Evolutionary conservation across 2,797 vertebrate genomes (phyloP).

Genomic region (Australoheros facetus): DNA sequence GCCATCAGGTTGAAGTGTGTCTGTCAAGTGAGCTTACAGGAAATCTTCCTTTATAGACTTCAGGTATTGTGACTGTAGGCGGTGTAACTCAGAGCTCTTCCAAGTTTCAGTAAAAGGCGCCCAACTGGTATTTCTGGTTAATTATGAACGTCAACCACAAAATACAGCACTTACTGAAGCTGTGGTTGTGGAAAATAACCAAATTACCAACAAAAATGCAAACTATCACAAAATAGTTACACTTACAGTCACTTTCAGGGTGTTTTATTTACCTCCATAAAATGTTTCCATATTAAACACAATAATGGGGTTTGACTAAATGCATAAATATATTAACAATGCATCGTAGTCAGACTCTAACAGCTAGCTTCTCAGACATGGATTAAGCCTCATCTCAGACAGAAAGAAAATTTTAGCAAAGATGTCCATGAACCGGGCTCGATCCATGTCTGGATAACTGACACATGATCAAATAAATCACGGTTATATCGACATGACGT

Average conservation of each 20-base stretch:
- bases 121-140: constrained; percentile 62
- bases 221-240: not conserved
- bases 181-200: not conserved
- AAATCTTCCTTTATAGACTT: constrained; percentile 2
- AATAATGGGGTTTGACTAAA: constrained; percentile 47
- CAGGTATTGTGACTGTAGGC: constrained; percentile 1
- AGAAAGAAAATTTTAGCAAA: not conserved
- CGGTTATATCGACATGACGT: constrained; percentile 37
- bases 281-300: constrained; percentile 47
- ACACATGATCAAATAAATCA: constrained; percentile 34
- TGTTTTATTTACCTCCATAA: constrained; percentile 64
- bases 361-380: not conserved
- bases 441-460: not conserved
- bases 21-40: not conserved
- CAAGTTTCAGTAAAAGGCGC: constrained; percentile 11
- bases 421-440: not conserved
- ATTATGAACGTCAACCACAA: not conserved
- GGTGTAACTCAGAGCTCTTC: not conserved
- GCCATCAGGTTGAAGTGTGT: constrained; percentile 57
- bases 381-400: not conserved
- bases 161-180: not conserved
- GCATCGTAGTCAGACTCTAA: constrained; percentile 40
- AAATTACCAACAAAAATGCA: not conserved
- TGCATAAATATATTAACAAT: constrained; percentile 65
- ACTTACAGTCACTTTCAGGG: constrained; percentile 22